Evolutionary conservation across 1,140 invertebrate genomes (phyloP).

Genomic region (Eupeodes corollae): DNA sequence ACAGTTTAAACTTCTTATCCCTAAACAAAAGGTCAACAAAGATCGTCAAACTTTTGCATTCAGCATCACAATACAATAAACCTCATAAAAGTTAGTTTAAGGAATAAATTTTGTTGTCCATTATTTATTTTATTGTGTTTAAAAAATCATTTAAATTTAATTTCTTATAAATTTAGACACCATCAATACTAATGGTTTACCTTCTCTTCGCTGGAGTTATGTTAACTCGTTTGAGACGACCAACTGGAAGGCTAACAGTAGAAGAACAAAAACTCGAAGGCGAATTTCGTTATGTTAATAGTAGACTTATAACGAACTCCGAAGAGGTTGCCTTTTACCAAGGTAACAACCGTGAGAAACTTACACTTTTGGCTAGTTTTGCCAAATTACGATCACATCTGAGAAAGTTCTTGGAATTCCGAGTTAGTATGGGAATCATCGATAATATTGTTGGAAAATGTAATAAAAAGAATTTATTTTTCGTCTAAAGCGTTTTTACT

Average conservation of each 20-base stretch:
- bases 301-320: conserved; percentile 89
- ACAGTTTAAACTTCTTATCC: too few species aligned
- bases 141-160: neutral
- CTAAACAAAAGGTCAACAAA: too few species aligned
- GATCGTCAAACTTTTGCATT: too few species aligned
- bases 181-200: conserved; percentile 75
- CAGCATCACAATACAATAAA: too few species aligned
- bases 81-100: too few species aligned
- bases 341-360: conserved; percentile 80
- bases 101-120: too few species aligned
- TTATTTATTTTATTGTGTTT: too few species aligned
- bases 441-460: conserved; percentile 97
- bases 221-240: conserved; percentile 68
- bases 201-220: conserved; percentile 71
- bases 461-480: conserved; percentile 40
- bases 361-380: conserved; percentile 79
- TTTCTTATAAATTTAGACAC: conserved; percentile 50
- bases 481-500: neutral
- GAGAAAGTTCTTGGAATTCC: conserved; percentile 81
- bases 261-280: conserved; percentile 93
- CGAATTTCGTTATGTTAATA: conserved; percentile 94
- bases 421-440: conserved; percentile 83
- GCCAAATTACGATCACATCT: conserved; percentile 82
- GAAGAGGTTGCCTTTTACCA: conserved; percentile 97
- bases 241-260: conserved; percentile 76